A percentile compares a stretch with the other conserved stretches of the same genome.
Evolutionary conservation across 1,140 invertebrate genomes (phyloP).

Genomic region (Dysdera silvatica): DNA sequence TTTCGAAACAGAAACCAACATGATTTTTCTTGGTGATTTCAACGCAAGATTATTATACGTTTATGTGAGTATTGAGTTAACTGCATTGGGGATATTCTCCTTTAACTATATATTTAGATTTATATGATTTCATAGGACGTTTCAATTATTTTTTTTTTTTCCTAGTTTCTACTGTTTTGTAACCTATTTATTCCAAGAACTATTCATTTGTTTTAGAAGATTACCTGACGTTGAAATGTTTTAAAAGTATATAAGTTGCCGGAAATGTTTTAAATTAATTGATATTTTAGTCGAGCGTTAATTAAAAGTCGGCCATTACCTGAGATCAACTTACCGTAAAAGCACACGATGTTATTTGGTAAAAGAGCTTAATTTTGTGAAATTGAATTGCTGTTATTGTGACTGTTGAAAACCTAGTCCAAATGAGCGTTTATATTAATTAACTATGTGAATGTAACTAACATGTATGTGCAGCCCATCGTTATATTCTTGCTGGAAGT

Average conservation of each 20-base stretch:
- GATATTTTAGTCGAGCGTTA: conserved; percentile 6
- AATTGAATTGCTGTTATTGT: neutral
- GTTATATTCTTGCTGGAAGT: neutral
- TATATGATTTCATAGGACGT: no score
- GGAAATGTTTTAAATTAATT: conserved; percentile 10
- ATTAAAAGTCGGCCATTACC: neutral
- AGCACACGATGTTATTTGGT: conserved; percentile 5
- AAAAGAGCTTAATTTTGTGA: neutral
- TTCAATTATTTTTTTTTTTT: no score
- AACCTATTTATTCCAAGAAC: conserved; percentile 10
- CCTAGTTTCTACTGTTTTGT: conserved; percentile 5
- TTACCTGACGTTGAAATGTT: neutral
- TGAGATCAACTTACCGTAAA: conserved; percentile 2
- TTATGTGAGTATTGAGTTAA: no score
- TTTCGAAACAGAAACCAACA: no score
- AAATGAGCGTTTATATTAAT: no score
- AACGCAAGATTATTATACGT: no score
- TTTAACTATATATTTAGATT: no score
- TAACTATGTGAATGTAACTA: neutral
- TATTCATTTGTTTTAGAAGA: neutral
- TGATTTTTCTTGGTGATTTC: no score
- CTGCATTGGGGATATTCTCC: no score
- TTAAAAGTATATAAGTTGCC: neutral
- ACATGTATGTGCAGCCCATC: neutral
- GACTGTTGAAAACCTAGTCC: neutral